Evolutionary conservation across 2,113 vertebrate genomes (phyloP), one percentile per base, ranked within the genome.

Genomic region (Bubo bubo): DNA sequence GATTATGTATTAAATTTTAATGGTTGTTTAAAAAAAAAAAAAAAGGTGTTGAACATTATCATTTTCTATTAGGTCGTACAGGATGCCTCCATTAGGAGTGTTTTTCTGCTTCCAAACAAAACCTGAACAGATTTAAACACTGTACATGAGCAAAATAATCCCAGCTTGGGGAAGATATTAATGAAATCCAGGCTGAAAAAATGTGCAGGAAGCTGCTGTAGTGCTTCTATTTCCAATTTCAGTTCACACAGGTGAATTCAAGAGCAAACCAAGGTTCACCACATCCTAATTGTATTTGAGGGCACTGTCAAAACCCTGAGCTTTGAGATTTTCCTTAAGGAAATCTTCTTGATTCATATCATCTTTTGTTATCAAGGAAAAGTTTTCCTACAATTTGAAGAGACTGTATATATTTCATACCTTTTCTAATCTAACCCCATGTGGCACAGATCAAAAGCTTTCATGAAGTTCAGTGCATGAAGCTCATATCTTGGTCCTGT

Each of bases 91-190:
- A 32, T 96, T 26, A 90, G 71, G 43, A 90, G 81, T 7, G 58
- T 23, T 95, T 88, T 94, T 68, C 66, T 88, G 87, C 95, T 92
- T 86, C 75, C 90, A 97, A 83, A 93, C 92, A 94, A 97, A 96
- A 71, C 85, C 92, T 58, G 73, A 84, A 41, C 76, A 90, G 81
- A 91, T 91, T 27, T 60, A 45, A 94, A 17, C n/a, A 45, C 45
- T 30, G 50, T 47, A 80, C 53, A 77, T 20, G 71, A 94, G 75
- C 82, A 88, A 94, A 94, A 95, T 88, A 86, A 90, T 93, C 88
- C 82, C 92, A 95, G 55, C 82, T 92, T 10, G 0, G 85, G 85
- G 84, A 92, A 92, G 92, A 77, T 90, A 90, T 80, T 94, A 92
- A 96, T 95, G 94, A 97, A 95, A 95, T 84, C 79, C 90, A 93